These are phyloP conservation scores for Caenorhabditis uteleia DNA, from an alignment of 2,888 invertebrate genomes.

Conservation along the genomic window DNA sequence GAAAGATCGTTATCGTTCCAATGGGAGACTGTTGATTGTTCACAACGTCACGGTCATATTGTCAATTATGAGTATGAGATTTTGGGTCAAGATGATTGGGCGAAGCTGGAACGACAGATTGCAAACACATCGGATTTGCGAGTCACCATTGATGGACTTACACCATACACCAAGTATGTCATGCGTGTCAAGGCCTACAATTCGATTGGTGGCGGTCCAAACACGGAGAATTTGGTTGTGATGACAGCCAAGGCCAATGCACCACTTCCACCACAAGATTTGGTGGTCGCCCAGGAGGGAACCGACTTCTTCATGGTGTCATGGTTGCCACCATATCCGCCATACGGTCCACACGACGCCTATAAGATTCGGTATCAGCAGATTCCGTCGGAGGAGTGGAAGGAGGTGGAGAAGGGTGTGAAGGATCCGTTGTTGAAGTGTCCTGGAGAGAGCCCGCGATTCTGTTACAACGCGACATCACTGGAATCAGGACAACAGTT, in stretches of 20 bases:
- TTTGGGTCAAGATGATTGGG: slow-evolving; percentile 69
- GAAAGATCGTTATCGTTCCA: slow-evolving; percentile 60
- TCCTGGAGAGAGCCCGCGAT: slow-evolving; percentile 62
- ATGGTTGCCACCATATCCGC: slow-evolving; percentile 70
- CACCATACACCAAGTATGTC: slow-evolving; percentile 69
- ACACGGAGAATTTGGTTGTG: slow-evolving; percentile 69
- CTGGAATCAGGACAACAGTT: slow-evolving; percentile 68
- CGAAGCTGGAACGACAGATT: slow-evolving; percentile 69
- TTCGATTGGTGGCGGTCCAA: slow-evolving; percentile 69
- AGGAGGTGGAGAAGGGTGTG: slow-evolving; percentile 57
- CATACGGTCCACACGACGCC: slow-evolving; percentile 69
- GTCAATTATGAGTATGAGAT: slow-evolving; percentile 70
- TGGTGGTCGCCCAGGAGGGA: slow-evolving; percentile 67
- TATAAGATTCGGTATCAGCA: slow-evolving; percentile 67
- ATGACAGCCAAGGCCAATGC: slow-evolving; percentile 68
- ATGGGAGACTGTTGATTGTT: slow-evolving; percentile 68
- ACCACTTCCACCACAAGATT: slow-evolving; percentile 69
- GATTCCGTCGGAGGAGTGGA: slow-evolving; percentile 63
- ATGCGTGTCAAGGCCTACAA: slow-evolving; percentile 69
- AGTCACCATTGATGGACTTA: slow-evolving; percentile 68
- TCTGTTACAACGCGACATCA: slow-evolving; percentile 68
- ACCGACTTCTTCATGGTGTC: slow-evolving; percentile 69
- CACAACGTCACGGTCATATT: slow-evolving; percentile 69
- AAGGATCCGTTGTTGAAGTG: slow-evolving; percentile 62
- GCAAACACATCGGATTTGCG: slow-evolving; percentile 67